Percentiles rank a stretch among this genome's conserved stretches.
These are phyloP conservation scores for Drosophila incognita DNA, from an alignment of 2,888 invertebrate species.

Conservation along the genomic window DNA sequence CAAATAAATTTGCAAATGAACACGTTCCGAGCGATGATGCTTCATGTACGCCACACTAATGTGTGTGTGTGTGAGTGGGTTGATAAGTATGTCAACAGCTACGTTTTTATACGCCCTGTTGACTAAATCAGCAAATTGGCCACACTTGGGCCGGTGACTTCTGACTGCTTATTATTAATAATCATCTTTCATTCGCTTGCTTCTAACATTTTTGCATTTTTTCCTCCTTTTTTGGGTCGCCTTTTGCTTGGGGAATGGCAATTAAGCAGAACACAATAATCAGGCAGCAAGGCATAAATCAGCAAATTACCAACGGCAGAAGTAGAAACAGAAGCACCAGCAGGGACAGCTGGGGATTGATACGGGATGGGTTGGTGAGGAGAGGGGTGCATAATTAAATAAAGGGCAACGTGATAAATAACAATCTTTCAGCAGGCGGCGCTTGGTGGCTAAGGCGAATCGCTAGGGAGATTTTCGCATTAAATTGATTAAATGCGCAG, in stretches of 20 bases:
- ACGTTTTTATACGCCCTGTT: slow-evolving; percentile 57
- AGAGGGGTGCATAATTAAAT: slow-evolving; percentile 66
- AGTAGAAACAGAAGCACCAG: slow-evolving; percentile 13
- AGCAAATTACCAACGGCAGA: slow-evolving; percentile 61
- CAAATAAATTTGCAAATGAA: slow-evolving; percentile 81
- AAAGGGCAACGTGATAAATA: slow-evolving; percentile 78
- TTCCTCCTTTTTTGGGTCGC: slow-evolving; percentile 32
- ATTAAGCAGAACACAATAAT: slow-evolving; percentile 72
- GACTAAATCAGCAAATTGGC: slow-evolving; percentile 77
- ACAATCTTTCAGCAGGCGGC: slow-evolving; percentile 68
- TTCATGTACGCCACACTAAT: slow-evolving; percentile 36
- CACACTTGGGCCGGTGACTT: slow-evolving; percentile 57
- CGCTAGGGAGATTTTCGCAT: slow-evolving; percentile 75
- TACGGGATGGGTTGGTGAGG: background rate
- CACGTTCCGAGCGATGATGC: slow-evolving; percentile 74
- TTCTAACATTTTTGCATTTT: slow-evolving; percentile 10
- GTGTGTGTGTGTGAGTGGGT: slow-evolving; percentile 39
- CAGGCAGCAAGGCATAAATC: slow-evolving; percentile 73
- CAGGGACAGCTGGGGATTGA: slow-evolving; percentile 9
- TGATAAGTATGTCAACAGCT: slow-evolving; percentile 81
- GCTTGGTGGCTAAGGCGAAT: slow-evolving; percentile 48
- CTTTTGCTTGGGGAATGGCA: slow-evolving; percentile 64
- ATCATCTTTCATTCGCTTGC: slow-evolving; percentile 31
- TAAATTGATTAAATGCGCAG: slow-evolving; percentile 79
- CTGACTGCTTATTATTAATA: slow-evolving; percentile 64